These are phyloP conservation scores for Nephila pilipes DNA, from an alignment of 1,140 invertebrate genomes.

Conservation along the genomic window DNA sequence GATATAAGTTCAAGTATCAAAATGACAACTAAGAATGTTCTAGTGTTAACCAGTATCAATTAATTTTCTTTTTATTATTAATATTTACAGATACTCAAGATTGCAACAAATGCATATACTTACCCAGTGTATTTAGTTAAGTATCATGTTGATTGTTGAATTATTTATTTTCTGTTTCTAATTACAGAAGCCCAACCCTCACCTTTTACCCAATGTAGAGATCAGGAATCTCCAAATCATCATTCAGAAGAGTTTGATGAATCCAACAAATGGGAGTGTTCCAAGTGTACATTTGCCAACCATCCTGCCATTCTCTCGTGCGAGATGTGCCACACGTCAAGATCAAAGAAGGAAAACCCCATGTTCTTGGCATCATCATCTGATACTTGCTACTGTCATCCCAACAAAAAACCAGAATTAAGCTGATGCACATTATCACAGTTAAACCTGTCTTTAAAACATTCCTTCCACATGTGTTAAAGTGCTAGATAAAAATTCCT, in stretches of 20 bases:
- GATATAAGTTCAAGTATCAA: not conserved
- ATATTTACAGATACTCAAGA: too few species aligned
- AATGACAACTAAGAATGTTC: not conserved
- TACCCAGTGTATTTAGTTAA: too few species aligned
- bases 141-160: not conserved
- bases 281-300: constrained; percentile 95
- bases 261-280: constrained; percentile 88
- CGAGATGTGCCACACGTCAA: constrained; percentile 91
- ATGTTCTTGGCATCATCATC: not conserved
- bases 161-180: not conserved
- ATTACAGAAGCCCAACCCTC: not conserved
- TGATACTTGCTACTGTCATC: constrained; percentile 54
- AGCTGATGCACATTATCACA: not conserved
- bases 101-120: too few species aligned
- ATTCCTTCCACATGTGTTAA: constrained; percentile 29
- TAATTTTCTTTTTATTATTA: too few species aligned
- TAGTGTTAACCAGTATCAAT: too few species aligned
- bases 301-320: constrained; percentile 90
- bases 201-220: not conserved
- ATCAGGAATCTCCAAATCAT: not conserved
- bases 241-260: constrained; percentile 78
- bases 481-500: not conserved
- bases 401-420: not conserved
- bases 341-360: not conserved
- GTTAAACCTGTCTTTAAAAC: not conserved